Evolutionary conservation across 1,140 invertebrate species (phyloP).

Genomic region (Arctopsyche grandis): DNA sequence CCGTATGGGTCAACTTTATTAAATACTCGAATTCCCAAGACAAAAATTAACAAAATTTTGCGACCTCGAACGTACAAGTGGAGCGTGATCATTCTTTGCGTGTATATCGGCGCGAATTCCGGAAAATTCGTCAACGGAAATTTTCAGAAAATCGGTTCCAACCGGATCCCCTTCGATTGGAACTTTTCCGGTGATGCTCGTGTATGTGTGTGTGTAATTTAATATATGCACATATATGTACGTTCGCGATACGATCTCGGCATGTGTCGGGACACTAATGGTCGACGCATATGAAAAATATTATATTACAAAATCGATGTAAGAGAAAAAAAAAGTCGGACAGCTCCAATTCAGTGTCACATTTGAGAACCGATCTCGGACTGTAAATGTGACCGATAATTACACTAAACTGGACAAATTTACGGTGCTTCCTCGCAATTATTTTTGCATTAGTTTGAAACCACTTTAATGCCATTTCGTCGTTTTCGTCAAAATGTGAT

Average conservation of each 20-base stretch:
- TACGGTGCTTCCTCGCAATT: slow-evolving; percentile 20
- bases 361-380: not conserved
- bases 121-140: no score
- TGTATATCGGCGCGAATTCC: no score
- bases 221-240: no score
- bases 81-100: no score
- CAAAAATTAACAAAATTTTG: no score
- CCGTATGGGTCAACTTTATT: no score
- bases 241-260: not conserved
- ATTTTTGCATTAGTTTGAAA: slow-evolving; percentile 32
- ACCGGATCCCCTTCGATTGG: no score
- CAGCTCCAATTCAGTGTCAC: not conserved
- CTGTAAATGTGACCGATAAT: slow-evolving; percentile 19
- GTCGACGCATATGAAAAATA: slow-evolving; percentile 8
- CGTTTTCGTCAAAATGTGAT: slow-evolving; percentile 12
- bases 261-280: slow-evolving; percentile 12
- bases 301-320: slow-evolving; percentile 32
- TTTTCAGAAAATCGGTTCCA: no score
- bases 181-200: no score
- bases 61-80: no score
- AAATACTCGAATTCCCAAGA: no score
- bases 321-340: not conserved
- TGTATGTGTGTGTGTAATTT: no score
- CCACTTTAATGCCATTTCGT: not conserved
- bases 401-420: slow-evolving; percentile 31